Evolutionary conservation across 2,113 vertebrate genomes (phyloP).

Genomic region (Machaerirhynchus nigripectus): DNA sequence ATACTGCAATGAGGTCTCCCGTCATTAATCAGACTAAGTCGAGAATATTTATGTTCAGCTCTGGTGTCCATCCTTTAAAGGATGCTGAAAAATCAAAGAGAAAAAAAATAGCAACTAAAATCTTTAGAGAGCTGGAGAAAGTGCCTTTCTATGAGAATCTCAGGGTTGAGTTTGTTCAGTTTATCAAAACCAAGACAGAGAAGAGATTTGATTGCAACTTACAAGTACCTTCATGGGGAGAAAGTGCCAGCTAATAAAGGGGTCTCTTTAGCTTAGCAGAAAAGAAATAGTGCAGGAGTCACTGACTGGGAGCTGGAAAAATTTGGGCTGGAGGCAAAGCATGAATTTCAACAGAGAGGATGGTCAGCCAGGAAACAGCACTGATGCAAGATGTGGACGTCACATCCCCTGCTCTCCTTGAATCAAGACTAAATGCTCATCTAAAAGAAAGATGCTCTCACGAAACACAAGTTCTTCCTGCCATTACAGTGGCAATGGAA

Average conservation of each 20-base stretch:
- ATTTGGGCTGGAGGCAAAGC: background rate
- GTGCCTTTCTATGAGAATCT: background rate
- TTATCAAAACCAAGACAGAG: background rate
- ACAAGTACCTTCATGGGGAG: background rate
- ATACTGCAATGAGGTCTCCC: background rate
- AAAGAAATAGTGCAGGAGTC: background rate
- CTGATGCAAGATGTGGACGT: rapidly evolving
- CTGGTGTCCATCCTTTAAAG: background rate
- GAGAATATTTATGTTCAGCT: background rate
- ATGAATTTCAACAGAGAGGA: background rate
- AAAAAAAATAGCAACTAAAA: background rate
- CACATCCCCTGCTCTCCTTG: background rate
- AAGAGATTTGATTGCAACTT: background rate
- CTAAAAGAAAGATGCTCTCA: background rate
- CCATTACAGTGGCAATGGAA: background rate
- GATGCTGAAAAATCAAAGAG: background rate
- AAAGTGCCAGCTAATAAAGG: background rate
- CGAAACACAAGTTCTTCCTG: background rate
- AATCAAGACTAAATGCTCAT: background rate
- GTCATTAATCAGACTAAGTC: background rate
- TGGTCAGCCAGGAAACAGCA: background rate
- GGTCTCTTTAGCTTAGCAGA: background rate
- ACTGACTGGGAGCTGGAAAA: background rate
- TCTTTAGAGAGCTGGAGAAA: background rate
- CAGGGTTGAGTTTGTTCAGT: background rate